Evolutionary conservation across 2,888 invertebrate genomes (phyloP).

Genomic region (Lepas anatifera): DNA sequence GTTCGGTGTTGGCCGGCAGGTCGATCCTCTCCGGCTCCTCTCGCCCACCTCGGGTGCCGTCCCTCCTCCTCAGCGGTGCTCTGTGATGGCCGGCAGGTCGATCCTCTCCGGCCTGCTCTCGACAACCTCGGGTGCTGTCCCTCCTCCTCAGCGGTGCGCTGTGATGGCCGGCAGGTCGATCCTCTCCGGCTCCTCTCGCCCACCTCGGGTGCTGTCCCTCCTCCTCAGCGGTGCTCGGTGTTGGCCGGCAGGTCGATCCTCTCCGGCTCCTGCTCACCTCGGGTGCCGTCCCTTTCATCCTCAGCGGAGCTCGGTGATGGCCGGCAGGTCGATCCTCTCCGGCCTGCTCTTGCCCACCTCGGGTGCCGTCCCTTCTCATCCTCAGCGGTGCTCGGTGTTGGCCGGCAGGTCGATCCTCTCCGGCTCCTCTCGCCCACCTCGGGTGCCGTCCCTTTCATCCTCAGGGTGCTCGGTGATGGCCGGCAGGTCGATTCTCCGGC

Average conservation of each 20-base stretch:
- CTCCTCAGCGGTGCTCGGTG: neutral
- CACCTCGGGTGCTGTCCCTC: neutral
- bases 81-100: neutral
- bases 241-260: neutral
- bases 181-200: neutral
- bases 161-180: too few relatives aligned
- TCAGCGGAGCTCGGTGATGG: neutral
- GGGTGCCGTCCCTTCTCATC: constrained; percentile 35
- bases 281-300: constrained; percentile 35
- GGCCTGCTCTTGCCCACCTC: neutral
- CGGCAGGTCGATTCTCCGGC: too few relatives aligned
- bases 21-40: neutral
- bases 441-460: too few relatives aligned
- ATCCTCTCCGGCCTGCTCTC: too few relatives aligned
- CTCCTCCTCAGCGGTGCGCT: neutral
- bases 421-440: too few relatives aligned
- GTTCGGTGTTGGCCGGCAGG: neutral
- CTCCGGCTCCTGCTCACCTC: neutral
- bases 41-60: too few relatives aligned
- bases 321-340: neutral
- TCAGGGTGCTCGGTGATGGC: too few relatives aligned
- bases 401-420: neutral
- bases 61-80: too few relatives aligned
- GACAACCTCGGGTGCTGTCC: neutral
- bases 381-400: too few relatives aligned